Evolutionary conservation across 1,140 invertebrate species (phyloP).

Genomic region (Calliopsis andreniformis): DNA sequence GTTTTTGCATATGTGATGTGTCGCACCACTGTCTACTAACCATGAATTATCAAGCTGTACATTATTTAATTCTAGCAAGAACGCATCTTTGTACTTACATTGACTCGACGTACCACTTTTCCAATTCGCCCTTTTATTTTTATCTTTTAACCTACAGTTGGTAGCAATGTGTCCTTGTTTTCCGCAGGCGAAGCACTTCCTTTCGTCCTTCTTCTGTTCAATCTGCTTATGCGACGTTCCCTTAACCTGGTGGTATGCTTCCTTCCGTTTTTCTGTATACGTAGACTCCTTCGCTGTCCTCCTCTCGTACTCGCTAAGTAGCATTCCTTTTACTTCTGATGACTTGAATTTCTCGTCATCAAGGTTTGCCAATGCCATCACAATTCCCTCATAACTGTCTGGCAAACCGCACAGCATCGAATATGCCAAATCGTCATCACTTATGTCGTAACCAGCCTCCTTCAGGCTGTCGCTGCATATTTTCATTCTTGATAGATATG

Average conservation of each 20-base stretch:
- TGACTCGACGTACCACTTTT: too few species aligned
- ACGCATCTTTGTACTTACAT: not conserved
- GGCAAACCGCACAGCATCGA: conserved; percentile 23
- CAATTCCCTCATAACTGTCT: conserved; percentile 10
- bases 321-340: conserved; percentile 9
- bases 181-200: conserved; percentile 2
- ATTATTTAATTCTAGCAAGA: conserved; percentile 6
- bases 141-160: not conserved
- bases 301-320: conserved; percentile 25
- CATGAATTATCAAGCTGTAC: not conserved
- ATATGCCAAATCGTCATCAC: conserved; percentile 22
- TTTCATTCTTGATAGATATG: conserved; percentile 19
- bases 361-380: too few species aligned
- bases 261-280: not conserved
- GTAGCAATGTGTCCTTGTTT: conserved; percentile 4
- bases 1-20: conserved; percentile 20
- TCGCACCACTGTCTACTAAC: conserved; percentile 23
- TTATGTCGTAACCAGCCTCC: conserved; percentile 13
- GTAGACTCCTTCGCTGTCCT: not conserved
- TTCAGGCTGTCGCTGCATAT: conserved; percentile 16
- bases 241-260: conserved; percentile 6
- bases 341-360: too few species aligned
- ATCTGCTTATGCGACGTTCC: not conserved
- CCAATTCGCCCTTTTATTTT: too few species aligned
- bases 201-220: not conserved